Conservation (phyloP, 2,888 invertebrate genomes). For the Drosophila birchii region DNA sequence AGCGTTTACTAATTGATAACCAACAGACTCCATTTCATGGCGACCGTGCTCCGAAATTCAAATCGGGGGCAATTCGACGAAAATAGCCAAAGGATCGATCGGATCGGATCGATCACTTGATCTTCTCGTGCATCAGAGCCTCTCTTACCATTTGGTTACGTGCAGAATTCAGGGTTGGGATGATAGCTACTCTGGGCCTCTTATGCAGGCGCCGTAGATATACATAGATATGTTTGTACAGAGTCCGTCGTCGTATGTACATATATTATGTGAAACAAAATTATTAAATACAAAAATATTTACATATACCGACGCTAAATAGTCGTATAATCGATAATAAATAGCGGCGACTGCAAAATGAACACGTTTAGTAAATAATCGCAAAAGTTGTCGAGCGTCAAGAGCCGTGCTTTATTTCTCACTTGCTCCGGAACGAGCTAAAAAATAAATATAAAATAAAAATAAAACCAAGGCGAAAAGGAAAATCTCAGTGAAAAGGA, state of each 20-base stretch:
- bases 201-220: too few relatives aligned
- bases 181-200: slow-evolving; percentile 4
- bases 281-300: slow-evolving; percentile 73
- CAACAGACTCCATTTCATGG: slow-evolving; percentile 35
- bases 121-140: slow-evolving; percentile 1
- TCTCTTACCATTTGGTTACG: slow-evolving; percentile 7
- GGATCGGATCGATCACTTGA: slow-evolving; percentile 18
- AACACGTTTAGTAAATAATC: slow-evolving; percentile 79
- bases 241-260: neutral
- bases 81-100: slow-evolving; percentile 9
- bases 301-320: slow-evolving; percentile 73
- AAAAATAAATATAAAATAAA: neutral
- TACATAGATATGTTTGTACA: slow-evolving; percentile 7
- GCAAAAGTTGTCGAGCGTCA: slow-evolving; percentile 40
- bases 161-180: slow-evolving; percentile 33
- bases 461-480: neutral
- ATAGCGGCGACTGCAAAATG: slow-evolving; percentile 69
- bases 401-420: slow-evolving; percentile 39
- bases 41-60: neutral
- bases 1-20: slow-evolving; percentile 63
- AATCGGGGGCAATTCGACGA: neutral
- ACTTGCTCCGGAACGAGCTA: slow-evolving; percentile 1
- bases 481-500: slow-evolving; percentile 25
- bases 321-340: slow-evolving; percentile 75
- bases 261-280: slow-evolving; percentile 47